Evolutionary conservation across 1,140 invertebrate species (phyloP).

Genomic region (Ceratosolen fusciceps): DNA sequence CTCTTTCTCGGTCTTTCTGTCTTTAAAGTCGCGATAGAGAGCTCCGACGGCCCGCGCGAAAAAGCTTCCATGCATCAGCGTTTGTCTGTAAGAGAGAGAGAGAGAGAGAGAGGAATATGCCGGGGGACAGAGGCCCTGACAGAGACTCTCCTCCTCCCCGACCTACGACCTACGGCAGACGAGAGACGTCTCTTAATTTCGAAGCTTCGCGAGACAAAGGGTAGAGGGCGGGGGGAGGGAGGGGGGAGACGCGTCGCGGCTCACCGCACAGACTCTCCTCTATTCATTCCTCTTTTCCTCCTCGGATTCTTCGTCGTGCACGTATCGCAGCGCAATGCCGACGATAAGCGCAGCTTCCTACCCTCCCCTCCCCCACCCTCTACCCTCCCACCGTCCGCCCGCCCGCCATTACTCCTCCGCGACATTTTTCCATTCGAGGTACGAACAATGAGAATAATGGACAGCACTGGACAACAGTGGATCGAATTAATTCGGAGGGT

Average conservation of each 20-base stretch:
- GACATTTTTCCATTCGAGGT: too few species aligned
- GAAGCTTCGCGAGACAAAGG: constrained; percentile 61
- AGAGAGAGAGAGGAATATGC: constrained; percentile 14
- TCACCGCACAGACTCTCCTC: background rate
- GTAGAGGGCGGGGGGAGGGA: constrained; percentile 55
- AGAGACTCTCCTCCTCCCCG: constrained; percentile 48
- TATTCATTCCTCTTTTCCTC: background rate
- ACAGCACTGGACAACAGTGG: too few species aligned
- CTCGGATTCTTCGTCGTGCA: background rate
- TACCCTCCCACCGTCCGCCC: too few species aligned
- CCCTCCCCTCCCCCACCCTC: too few species aligned
- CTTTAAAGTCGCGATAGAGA: background rate
- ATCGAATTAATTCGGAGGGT: too few species aligned
- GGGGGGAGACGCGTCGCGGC: background rate
- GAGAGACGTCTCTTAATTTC: constrained; percentile 67
- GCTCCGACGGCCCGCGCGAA: background rate
- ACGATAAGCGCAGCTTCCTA: background rate
- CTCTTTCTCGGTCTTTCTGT: background rate
- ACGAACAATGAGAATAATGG: too few species aligned
- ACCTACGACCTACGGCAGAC: too few species aligned
- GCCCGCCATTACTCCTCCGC: too few species aligned
- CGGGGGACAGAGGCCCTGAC: background rate
- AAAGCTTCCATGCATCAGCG: constrained; percentile 34
- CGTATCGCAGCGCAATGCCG: background rate
- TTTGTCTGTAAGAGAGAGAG: constrained; percentile 10